Evolutionary conservation across 1,140 invertebrate genomes (phyloP).

Genomic region (Orchesella cincta): DNA sequence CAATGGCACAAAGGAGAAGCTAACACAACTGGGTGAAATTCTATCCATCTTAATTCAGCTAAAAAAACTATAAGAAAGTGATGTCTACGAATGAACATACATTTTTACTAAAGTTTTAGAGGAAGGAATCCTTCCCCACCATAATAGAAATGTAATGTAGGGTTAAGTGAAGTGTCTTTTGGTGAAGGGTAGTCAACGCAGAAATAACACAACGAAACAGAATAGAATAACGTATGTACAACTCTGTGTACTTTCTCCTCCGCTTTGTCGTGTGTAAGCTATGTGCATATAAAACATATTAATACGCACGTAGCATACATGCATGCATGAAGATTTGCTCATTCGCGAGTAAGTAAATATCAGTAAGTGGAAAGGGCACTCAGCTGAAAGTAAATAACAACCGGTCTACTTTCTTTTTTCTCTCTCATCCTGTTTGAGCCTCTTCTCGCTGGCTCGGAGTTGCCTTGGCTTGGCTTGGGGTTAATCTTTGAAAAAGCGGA

Average conservation of each 20-base stretch:
- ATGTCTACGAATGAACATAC: no score
- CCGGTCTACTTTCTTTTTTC: constrained; percentile 5
- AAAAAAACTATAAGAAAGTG: no score
- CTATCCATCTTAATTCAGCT: no score
- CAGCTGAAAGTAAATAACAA: constrained; percentile 41
- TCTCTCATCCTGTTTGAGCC: background rate
- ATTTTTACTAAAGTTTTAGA: no score
- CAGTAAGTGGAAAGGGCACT: constrained; percentile 35
- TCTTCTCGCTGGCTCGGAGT: background rate
- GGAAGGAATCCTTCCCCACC: no score
- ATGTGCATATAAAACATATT: background rate
- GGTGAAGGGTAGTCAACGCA: no score
- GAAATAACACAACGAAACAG: no score
- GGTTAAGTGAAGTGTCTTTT: no score
- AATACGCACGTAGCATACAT: background rate
- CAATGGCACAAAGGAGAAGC: background rate
- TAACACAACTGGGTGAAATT: background rate
- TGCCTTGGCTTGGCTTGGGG: constrained; percentile 20
- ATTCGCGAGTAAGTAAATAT: constrained; percentile 26
- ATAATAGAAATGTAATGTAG: no score
- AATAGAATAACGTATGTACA: no score
- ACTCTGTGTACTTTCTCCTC: no score
- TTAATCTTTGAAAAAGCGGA: constrained; percentile 43
- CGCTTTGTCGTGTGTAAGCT: no score
- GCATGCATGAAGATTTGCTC: constrained; percentile 20